Evolutionary conservation across 2,888 invertebrate species (phyloP).

Genomic region (Fragum whitleyi): DNA sequence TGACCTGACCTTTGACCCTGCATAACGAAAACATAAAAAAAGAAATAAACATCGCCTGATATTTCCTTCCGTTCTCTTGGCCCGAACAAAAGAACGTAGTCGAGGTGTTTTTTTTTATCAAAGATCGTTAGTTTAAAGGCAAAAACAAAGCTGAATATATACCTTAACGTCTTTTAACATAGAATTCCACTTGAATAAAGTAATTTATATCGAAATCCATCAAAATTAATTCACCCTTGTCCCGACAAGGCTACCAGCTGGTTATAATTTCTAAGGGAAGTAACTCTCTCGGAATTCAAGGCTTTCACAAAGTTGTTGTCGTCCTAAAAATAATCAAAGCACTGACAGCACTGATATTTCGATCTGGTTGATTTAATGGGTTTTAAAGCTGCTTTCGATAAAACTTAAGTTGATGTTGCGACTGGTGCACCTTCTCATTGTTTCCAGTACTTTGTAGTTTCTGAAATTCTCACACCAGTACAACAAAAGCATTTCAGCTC

Average conservation of each 20-base stretch:
- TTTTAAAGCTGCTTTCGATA: too few species aligned
- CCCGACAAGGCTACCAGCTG: conserved; percentile 10
- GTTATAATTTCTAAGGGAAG: conserved; percentile 6
- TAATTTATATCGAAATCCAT: conserved; percentile 12
- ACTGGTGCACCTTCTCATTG: too few species aligned
- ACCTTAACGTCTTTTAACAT: background rate
- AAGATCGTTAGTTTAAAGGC: background rate
- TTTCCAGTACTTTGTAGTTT: too few species aligned
- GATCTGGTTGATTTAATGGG: too few species aligned
- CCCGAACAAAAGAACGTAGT: background rate
- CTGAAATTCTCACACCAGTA: too few species aligned
- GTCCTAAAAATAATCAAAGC: too few species aligned
- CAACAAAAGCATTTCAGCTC: too few species aligned
- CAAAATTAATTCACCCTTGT: conserved; percentile 29
- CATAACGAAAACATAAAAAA: conserved; percentile 10
- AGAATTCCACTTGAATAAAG: background rate
- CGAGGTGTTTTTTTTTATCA: background rate
- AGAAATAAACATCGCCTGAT: conserved; percentile 21
- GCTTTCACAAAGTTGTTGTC: too few species aligned
- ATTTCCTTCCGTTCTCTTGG: background rate
- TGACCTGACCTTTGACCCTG: conserved; percentile 19
- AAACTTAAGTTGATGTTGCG: too few species aligned
- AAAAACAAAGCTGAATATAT: background rate
- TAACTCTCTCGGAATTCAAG: background rate
- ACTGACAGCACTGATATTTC: too few species aligned